A percentile compares a stretch with the other conserved stretches of the same genome.
These are phyloP conservation scores for Opisthocomus hoazin DNA, from an alignment of 2,113 vertebrate genomes.

Conservation along the genomic window DNA sequence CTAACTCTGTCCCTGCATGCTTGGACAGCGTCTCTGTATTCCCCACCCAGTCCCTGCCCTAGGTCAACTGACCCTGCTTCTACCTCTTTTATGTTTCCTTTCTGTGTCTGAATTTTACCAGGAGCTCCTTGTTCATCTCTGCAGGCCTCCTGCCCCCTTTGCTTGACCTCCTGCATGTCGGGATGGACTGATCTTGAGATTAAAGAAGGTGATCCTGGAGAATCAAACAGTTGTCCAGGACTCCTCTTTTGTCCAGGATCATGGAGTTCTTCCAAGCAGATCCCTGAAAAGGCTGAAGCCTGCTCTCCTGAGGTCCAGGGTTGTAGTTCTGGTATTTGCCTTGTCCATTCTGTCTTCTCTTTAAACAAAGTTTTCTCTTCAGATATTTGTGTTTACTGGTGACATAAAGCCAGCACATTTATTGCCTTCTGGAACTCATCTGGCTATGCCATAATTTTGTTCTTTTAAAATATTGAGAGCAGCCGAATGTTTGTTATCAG, in stretches of 20 bases:
- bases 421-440: constrained; percentile 27
- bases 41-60: background rate
- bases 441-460: background rate
- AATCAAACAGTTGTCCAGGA: background rate
- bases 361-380: background rate
- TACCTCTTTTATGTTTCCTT: background rate
- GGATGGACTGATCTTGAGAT: background rate
- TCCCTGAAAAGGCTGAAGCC: background rate
- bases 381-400: background rate
- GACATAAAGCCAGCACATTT: background rate
- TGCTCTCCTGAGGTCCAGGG: background rate
- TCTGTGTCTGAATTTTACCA: background rate
- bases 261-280: background rate
- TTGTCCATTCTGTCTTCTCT: background rate
- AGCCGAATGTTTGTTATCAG: background rate
- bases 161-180: background rate
- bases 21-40: background rate
- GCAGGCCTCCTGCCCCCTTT: background rate
- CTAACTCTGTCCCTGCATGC: background rate
- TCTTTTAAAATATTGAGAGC: background rate
- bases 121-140: background rate
- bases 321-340: background rate
- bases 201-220: background rate
- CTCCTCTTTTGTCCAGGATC: background rate
- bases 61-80: background rate